These are phyloP conservation scores for Cotesia glomerata DNA, from an alignment of 1,140 invertebrate species.

Conservation along the genomic window DNA sequence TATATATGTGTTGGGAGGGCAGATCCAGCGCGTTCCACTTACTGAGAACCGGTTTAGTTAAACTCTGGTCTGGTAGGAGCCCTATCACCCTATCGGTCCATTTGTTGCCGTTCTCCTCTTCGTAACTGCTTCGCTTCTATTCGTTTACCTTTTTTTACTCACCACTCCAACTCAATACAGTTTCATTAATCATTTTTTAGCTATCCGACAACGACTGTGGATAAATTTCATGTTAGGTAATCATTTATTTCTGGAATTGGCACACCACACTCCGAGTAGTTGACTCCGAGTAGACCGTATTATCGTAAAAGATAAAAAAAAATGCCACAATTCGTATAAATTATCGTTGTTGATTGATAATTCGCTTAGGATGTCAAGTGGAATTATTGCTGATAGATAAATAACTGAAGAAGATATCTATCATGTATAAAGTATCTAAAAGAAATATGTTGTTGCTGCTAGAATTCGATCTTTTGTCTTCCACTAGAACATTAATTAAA, in stretches of 20 bases:
- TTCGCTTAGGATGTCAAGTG: background rate
- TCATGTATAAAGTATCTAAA: background rate
- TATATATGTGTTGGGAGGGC: background rate
- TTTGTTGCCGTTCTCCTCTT: constrained; percentile 18
- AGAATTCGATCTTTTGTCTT: background rate
- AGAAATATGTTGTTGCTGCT: background rate
- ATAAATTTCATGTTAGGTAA: background rate
- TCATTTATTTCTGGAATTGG: background rate
- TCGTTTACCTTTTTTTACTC: background rate
- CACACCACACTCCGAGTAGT: no score
- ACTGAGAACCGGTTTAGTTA: constrained; percentile 25
- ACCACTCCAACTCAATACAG: background rate
- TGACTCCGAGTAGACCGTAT: background rate
- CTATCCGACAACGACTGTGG: no score
- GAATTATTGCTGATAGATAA: background rate
- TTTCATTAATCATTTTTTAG: background rate
- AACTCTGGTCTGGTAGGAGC: constrained; percentile 4
- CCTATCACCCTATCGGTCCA: constrained; percentile 14
- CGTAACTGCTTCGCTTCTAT: background rate
- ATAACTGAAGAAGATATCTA: background rate
- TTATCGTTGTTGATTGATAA: constrained; percentile 1
- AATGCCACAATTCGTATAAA: background rate
- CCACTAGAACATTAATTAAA: no score
- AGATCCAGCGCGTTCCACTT: constrained; percentile 28
- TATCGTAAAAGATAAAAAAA: background rate